These are phyloP conservation scores for Holothuria glaberrima DNA, from an alignment of 35 echinoderm and acorn worm genomes.

Conservation along the genomic window DNA sequence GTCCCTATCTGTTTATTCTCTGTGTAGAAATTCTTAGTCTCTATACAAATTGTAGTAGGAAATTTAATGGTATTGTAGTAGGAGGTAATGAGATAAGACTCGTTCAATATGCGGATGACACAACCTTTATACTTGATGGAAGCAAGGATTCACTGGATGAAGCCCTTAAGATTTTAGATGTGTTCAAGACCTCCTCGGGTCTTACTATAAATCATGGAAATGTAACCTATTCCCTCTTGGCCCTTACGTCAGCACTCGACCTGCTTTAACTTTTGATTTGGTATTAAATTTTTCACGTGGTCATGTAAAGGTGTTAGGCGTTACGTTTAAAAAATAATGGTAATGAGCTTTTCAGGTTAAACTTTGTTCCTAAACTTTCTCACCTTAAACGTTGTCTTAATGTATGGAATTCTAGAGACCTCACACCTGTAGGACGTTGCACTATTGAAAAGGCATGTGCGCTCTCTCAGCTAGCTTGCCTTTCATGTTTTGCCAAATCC, in stretches of 20 bases:
- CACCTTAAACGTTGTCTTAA: no score
- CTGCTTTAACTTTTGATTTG: background rate
- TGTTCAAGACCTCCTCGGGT: conserved; percentile 12
- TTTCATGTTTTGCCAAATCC: no score
- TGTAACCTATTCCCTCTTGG: conserved; percentile 9
- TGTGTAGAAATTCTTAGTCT: background rate
- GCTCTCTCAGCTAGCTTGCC: no score
- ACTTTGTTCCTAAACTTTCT: no score
- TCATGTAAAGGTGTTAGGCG: background rate
- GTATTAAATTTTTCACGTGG: background rate
- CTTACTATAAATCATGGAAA: conserved; percentile 20
- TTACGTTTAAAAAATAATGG: background rate
- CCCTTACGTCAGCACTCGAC: background rate
- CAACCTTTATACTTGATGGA: background rate
- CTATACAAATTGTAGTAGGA: background rate
- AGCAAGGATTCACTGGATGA: background rate
- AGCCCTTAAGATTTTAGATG: background rate
- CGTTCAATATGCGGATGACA: background rate
- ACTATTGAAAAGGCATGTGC: no score
- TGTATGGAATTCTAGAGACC: no score
- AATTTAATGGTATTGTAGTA: background rate
- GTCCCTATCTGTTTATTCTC: background rate
- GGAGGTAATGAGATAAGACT: background rate
- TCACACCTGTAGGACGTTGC: no score
- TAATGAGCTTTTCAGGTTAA: no score